Conservation (phyloP, 2,113 vertebrate species). For the Lophochroa leadbeateri region DNA sequence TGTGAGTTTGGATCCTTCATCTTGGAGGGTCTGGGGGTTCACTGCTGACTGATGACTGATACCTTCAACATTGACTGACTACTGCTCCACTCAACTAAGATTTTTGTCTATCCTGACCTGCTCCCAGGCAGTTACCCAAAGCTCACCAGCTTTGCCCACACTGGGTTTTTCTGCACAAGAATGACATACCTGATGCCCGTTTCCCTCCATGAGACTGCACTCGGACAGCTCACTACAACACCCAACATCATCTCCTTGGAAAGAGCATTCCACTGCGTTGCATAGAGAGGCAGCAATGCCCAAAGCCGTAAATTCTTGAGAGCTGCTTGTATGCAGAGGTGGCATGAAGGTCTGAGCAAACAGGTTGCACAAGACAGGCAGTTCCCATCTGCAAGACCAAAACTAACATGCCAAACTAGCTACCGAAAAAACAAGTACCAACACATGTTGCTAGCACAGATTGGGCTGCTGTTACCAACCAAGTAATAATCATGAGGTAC, state of each 20-base stretch:
- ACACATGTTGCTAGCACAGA: not conserved
- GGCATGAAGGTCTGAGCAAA: not conserved
- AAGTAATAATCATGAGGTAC: accelerated
- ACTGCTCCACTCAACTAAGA: not conserved
- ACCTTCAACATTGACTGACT: accelerated
- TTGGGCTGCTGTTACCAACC: not conserved
- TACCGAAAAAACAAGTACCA: not conserved
- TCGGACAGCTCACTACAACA: accelerated
- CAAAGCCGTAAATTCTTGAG: not conserved
- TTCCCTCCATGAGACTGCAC: accelerated
- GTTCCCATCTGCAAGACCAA: not conserved
- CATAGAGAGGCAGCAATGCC: accelerated
- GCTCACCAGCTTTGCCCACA: not conserved
- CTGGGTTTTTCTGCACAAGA: not conserved
- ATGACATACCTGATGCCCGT: accelerated
- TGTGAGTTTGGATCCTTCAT: not conserved
- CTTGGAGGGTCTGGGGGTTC: not conserved
- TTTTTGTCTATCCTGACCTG: not conserved
- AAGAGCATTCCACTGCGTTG: not conserved
- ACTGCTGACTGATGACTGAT: not conserved
- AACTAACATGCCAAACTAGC: not conserved
- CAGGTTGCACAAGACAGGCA: not conserved
- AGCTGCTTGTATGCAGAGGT: not conserved
- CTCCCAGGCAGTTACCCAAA: not conserved
- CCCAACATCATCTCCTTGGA: not conserved